Evolutionary conservation across 2,797 vertebrate species (phyloP).

Genomic region (Kryptolebias ocellatus): DNA sequence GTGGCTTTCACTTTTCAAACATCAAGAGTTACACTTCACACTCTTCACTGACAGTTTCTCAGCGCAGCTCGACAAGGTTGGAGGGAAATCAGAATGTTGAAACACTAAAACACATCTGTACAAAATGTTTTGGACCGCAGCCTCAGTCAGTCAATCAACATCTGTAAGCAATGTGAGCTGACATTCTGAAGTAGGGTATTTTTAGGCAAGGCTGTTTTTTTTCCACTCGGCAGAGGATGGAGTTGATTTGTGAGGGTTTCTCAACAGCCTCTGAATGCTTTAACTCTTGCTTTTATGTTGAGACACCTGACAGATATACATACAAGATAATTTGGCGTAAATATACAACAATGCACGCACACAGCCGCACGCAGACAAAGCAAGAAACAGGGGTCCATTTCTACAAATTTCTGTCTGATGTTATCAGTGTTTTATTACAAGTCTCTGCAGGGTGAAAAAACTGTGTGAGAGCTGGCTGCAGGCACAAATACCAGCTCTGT

Average conservation of each 20-base stretch:
- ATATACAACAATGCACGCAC: conserved; percentile 11
- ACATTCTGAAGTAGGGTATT: conserved; percentile 38
- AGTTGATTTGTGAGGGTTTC: conserved; percentile 16
- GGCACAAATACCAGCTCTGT: conserved; percentile 14
- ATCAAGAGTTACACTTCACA: conserved; percentile 21
- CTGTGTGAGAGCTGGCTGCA: conserved; percentile 28
- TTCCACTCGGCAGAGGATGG: conserved; percentile 9
- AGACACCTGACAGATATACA: conserved; percentile 52
- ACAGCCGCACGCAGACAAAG: conserved; percentile 21
- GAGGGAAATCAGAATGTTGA: conserved; percentile 15
- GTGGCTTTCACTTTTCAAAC: conserved; percentile 35
- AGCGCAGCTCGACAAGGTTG: conserved; percentile 7
- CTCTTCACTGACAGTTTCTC: neutral
- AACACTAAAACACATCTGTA: conserved; percentile 36
- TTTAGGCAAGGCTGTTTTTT: conserved; percentile 14
- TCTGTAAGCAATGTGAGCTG: conserved; percentile 56
- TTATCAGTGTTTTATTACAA: conserved; percentile 38
- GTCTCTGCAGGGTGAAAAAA: conserved; percentile 30
- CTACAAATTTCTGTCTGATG: conserved; percentile 2
- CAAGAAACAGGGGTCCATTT: conserved; percentile 3
- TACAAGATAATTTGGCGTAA: conserved; percentile 4
- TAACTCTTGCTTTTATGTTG: conserved; percentile 10
- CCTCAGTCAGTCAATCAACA: conserved; percentile 29
- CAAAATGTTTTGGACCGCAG: conserved; percentile 17
- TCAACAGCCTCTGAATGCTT: conserved; percentile 14